phyloP scores from a whole-genome alignment of 2,113 vertebrate genomes.

The Lipophrys pholis region DNA sequence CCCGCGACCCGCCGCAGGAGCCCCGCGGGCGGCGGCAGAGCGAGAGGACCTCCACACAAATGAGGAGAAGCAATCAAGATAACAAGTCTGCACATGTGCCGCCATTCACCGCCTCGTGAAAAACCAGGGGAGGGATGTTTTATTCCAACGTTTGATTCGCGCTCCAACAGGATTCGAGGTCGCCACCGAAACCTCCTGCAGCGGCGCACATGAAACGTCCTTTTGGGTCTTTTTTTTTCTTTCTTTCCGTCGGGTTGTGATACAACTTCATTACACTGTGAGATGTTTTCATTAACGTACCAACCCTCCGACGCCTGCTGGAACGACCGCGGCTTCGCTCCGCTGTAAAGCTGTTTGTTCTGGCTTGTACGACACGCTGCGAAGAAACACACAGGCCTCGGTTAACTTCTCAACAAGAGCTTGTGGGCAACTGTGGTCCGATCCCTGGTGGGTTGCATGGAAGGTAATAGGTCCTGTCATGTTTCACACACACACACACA shows the following conservation, averaged over 20 bases:
- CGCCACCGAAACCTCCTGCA: constrained; percentile 13
- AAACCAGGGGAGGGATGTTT: too few species aligned
- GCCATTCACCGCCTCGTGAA: constrained; percentile 27
- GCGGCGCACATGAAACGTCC: constrained; percentile 33
- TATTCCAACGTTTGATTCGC: constrained; percentile 47
- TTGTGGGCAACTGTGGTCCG: constrained; percentile 19
- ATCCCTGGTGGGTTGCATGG: constrained; percentile 34
- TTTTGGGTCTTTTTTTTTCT: constrained; percentile 2
- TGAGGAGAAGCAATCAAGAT: constrained; percentile 44
- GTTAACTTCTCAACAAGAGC: constrained; percentile 42
- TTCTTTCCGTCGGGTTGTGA: constrained; percentile 5
- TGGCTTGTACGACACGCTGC: constrained; percentile 18
- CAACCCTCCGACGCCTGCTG: constrained; percentile 14
- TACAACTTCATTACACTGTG: constrained; percentile 38
- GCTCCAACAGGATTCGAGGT: too few species aligned
- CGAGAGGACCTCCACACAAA: constrained; percentile 43
- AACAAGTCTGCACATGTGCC: constrained; percentile 52
- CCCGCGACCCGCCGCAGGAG: constrained; percentile 23
- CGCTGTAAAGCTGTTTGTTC: constrained; percentile 34
- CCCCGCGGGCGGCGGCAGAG: constrained; percentile 32
- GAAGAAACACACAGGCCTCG: neutral
- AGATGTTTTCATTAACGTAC: constrained; percentile 32
- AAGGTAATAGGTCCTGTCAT: constrained; percentile 56
- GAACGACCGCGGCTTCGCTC: neutral
- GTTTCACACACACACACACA: constrained; percentile 19